A percentile compares a stretch with the other conserved stretches of the same genome.
Conservation (phyloP, 2,888 invertebrate genomes). For the Tortrix viridana region DNA sequence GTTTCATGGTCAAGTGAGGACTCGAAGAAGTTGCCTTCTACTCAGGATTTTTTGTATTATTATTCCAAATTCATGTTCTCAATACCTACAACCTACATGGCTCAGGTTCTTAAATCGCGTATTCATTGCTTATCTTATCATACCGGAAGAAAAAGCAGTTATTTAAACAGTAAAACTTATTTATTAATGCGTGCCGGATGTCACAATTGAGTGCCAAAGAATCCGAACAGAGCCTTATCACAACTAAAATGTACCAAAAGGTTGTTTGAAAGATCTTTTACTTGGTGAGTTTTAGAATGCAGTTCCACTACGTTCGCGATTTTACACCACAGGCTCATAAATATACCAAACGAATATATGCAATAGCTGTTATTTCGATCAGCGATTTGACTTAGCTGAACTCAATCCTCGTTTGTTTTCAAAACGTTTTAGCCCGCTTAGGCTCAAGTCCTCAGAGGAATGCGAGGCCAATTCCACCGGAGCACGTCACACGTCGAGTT, state of each 20-base stretch:
- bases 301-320: too few species aligned
- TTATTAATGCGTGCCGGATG: constrained; percentile 42
- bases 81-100: constrained; percentile 1
- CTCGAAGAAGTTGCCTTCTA: neutral
- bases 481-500: constrained; percentile 10
- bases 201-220: constrained; percentile 34
- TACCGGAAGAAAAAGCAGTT: constrained; percentile 46
- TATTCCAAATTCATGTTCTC: neutral
- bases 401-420: too few species aligned
- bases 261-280: neutral
- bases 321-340: too few species aligned
- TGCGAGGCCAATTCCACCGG: constrained; percentile 6
- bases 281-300: neutral
- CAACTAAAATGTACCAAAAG: neutral
- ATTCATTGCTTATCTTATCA: constrained; percentile 47
- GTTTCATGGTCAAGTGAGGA: constrained; percentile 17
- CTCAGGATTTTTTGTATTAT: neutral
- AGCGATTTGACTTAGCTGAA: too few species aligned
- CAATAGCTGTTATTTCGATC: too few species aligned
- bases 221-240: constrained; percentile 37
- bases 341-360: too few species aligned
- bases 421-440: neutral
- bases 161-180: constrained; percentile 39
- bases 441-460: constrained; percentile 8
- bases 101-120: constrained; percentile 16